Conservation (phyloP, 2,888 invertebrate species). For the Phymatocera aterrima region DNA sequence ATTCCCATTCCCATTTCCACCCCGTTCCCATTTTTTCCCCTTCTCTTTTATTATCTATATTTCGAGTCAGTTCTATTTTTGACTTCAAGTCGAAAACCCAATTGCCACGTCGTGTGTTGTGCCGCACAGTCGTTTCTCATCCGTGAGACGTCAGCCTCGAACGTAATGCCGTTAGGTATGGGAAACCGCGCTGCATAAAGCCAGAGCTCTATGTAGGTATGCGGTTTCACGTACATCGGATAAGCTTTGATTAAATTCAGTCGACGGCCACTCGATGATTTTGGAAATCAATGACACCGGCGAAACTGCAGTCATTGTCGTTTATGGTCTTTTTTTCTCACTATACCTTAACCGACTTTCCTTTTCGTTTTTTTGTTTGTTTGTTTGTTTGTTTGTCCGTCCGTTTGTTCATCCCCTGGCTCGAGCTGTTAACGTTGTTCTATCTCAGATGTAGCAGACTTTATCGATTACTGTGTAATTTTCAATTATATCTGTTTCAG, state of each 20-base stretch:
- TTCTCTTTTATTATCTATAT: neutral
- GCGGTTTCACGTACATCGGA: neutral
- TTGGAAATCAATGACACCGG: neutral
- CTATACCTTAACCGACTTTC: no score
- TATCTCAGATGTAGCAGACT: neutral
- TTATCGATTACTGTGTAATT: neutral
- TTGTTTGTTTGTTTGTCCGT: neutral
- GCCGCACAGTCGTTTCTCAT: no score
- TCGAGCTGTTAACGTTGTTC: neutral
- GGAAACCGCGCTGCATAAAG: neutral
- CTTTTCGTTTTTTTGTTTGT: neutral
- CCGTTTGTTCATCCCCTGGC: neutral
- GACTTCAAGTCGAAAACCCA: no score
- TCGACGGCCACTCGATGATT: conserved; percentile 6
- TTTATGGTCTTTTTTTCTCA: no score
- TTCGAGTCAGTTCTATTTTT: neutral
- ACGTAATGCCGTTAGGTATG: neutral
- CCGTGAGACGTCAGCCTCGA: no score
- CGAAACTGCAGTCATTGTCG: neutral
- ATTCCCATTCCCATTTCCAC: neutral
- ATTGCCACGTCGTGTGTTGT: no score
- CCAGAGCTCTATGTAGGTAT: neutral
- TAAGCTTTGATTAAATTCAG: neutral
- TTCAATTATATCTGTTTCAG: conserved; percentile 36
- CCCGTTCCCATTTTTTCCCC: neutral